These are phyloP conservation scores for Disparrhopalites patrizii DNA, from an alignment of 2,888 invertebrate species.

Conservation along the genomic window DNA sequence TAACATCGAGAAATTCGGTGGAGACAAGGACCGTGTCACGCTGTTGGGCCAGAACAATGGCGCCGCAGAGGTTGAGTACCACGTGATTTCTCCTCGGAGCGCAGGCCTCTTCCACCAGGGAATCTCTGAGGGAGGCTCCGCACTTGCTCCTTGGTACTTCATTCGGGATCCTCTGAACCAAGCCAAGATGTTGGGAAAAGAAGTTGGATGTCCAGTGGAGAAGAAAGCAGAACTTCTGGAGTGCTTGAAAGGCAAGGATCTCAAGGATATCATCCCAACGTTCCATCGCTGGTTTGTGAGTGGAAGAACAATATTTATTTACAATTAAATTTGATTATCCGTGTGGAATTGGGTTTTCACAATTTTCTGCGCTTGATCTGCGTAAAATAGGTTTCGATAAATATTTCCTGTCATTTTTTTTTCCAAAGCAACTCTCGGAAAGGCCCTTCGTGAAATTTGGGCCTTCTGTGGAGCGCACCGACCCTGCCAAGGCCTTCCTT, in stretches of 20 bases:
- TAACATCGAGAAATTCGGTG: conserved; percentile 16
- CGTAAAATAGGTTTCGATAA: no score
- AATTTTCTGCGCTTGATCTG: neutral
- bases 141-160: conserved; percentile 30
- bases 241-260: conserved; percentile 31
- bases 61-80: conserved; percentile 33
- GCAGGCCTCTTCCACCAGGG: conserved; percentile 21
- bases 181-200: conserved; percentile 36
- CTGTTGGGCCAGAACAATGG: conserved; percentile 22
- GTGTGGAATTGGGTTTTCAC: neutral
- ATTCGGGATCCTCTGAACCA: conserved; percentile 33
- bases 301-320: neutral
- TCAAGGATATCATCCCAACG: neutral
- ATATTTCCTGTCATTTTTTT: neutral
- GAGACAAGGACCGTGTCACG: conserved; percentile 9
- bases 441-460: conserved; percentile 25
- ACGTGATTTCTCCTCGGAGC: conserved; percentile 31
- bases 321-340: neutral
- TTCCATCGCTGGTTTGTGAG: conserved; percentile 9
- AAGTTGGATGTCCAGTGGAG: conserved; percentile 38
- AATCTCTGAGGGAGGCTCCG: conserved; percentile 23
- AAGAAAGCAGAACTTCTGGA: conserved; percentile 28
- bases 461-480: conserved; percentile 34
- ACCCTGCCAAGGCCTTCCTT: conserved; percentile 30
- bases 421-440: neutral